Evolutionary conservation across 2,888 invertebrate species (phyloP).

Genomic region (Eupithecia pulchellata): DNA sequence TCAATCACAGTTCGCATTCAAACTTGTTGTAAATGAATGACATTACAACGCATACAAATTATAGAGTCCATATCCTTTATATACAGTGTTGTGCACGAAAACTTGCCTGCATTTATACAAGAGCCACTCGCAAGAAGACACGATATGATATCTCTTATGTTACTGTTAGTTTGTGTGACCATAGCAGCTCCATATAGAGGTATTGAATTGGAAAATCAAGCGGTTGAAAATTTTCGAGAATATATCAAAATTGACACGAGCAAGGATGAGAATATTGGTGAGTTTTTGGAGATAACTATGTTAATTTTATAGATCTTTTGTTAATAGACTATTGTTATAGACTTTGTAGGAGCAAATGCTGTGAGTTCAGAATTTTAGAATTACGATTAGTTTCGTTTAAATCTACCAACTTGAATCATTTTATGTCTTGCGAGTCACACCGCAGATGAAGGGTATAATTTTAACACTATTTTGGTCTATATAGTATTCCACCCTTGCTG

Average conservation of each 20-base stretch:
- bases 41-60: neutral
- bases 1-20: neutral
- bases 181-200: neutral
- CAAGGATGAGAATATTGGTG: slow-evolving; percentile 56
- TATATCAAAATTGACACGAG: slow-evolving; percentile 68
- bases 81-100: neutral
- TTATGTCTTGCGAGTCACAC: no score
- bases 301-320: no score
- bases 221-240: slow-evolving; percentile 59
- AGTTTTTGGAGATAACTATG: slow-evolving; percentile 34
- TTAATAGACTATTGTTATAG: no score
- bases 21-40: neutral
- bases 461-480: no score
- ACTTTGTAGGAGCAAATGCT: no score
- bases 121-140: slow-evolving; percentile 1
- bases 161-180: neutral
- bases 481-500: no score
- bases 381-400: no score
- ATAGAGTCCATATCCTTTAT: no score
- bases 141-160: slow-evolving; percentile 2
- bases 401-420: no score
- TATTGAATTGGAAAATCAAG: slow-evolving; percentile 42
- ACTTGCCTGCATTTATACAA: neutral
- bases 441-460: no score
- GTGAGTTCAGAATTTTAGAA: no score